Evolutionary conservation across 2,113 vertebrate species (phyloP), one percentile per base, ranked within the genome.

Genomic region (Sminthopsis crassicaudata): DNA sequence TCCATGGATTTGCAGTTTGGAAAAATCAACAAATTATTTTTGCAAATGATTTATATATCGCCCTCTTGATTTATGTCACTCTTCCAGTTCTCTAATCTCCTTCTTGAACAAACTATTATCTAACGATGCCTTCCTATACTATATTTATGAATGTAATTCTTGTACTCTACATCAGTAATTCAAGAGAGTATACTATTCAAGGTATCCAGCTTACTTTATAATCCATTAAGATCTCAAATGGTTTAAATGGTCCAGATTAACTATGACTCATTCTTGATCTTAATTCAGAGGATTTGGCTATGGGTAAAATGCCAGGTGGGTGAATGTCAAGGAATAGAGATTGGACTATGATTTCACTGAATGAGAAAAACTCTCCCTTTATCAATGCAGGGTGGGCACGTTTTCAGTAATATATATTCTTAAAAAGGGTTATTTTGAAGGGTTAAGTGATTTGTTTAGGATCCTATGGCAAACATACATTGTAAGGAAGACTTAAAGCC

Each of bases 41-140:
- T 96, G 36, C 93, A 91, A 96, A 90, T 67, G 46, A 46, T 7
- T 93, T 89, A 24, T 0, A n/a, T 54, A 91, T 93, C 36, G 30
- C 6, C 42, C 92, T 36, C 9, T 51, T 51, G 50, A 51, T 51
- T 51, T 11, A 51, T 51, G 50, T 9, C 50, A 51, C 50, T 11
- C 50, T 51, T 51, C 8, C 10, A 51, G 50, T 51, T 9, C 9
- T 51, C 50, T 51, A 51, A 51, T 51, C 50, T 6, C 6, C 48
- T 51, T 51, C 50, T 51, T 51, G 50, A 51, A 51, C 50, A 51
- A 51, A 51, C 0, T 9, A 51, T 10, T 51, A 51, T 51, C 10
- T 51, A 51, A 51, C 50, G 9, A 51, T 51, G 50, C 50, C 50
- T 51, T 11, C 50, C 50, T 51, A 51, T 51, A 51, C 50, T 51